phyloP scores from a whole-genome alignment of 1,140 invertebrate genomes.

The Drosophila gunungcola region DNA sequence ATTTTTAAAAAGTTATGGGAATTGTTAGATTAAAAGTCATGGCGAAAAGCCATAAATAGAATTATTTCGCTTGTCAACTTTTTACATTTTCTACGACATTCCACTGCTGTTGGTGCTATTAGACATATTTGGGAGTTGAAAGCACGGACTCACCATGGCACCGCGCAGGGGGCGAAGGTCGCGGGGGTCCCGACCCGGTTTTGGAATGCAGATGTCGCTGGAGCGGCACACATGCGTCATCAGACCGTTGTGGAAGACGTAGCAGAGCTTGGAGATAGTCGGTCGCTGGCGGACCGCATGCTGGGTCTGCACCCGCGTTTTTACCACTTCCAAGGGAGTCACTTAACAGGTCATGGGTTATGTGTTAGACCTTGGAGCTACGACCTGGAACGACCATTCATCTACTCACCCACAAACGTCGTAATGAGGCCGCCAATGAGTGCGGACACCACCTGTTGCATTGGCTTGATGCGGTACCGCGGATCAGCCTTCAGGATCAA shows the following conservation, averaged over 20 bases:
- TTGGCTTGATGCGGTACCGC: constrained; percentile 91
- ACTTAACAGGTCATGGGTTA: constrained; percentile 87
- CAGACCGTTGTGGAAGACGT: constrained; percentile 98
- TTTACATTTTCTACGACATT: too few relatives aligned
- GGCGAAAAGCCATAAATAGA: too few relatives aligned
- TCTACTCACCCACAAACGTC: constrained; percentile 92
- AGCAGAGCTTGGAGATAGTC: constrained; percentile 95
- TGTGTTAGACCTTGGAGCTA: constrained; percentile 72
- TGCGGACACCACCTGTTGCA: constrained; percentile 95
- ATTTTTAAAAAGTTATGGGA: too few relatives aligned
- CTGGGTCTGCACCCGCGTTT: constrained; percentile 98
- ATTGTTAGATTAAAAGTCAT: too few relatives aligned
- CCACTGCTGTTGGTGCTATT: too few relatives aligned
- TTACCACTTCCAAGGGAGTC: constrained; percentile 99
- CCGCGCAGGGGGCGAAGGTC: constrained; percentile 93
- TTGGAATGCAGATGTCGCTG: constrained; percentile 86
- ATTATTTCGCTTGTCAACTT: too few relatives aligned
- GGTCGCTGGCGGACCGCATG: constrained; percentile 92
- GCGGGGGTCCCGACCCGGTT: constrained; percentile 84
- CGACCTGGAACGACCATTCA: not conserved
- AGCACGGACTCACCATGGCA: constrained; percentile 89
- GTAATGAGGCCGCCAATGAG: constrained; percentile 95
- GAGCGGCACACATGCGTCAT: constrained; percentile 98
- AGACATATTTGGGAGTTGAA: constrained; percentile 50
- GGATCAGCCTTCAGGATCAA: constrained; percentile 87